Evolutionary conservation across 1,140 invertebrate species (phyloP), one percentile per base, ranked within the genome.

Genomic region (Eumeta japonica): DNA sequence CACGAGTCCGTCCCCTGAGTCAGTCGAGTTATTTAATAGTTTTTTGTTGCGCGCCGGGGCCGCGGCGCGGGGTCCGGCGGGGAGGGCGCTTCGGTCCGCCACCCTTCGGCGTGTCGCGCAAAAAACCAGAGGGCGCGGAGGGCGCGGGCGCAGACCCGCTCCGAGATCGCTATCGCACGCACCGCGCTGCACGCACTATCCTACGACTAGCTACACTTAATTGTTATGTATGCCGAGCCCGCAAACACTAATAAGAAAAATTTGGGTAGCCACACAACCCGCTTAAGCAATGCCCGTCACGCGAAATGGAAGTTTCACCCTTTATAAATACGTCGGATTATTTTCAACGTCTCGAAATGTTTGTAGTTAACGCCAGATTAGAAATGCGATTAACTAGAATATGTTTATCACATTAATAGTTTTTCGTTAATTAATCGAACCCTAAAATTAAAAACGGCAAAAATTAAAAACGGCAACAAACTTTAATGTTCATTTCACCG

Each of bases 11-110:
- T 65, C 67, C 65, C 63, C 61, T 57, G 63, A 51, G 54, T 62
- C 59, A 63, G 62, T 60, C 66, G 66, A 71, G 64, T 71, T 74
- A 74, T 71, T 71, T 71, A 64, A 71, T 71, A 67, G 63, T 73
- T 53, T 73, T 74, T 71, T 70, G n/a, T 74, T 71, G 62, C 67
- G 57, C 57, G 62, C 9, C 7, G 5, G 31, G 10, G 31, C 42
- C 24, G 24, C 24, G n/a, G 71, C 70, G 62, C 67, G 57, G 56
- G 62, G 12, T 7, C 3, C 12, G 10, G 31, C 42, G 62, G 55
- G 62, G 53, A 52, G 62, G 54, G 61, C 62, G 66, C 62, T 68
- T 65, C 65, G 68, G 58, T 66, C 60, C 42, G 61, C 65, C 65
- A 71, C 64, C 66, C 64, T 62, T 57, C 60, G 63, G 58, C 54